Percentiles rank a stretch among this genome's conserved stretches.
phyloP scores from a whole-genome alignment of 2,113 vertebrate genomes.

The Piprites chloris region DNA sequence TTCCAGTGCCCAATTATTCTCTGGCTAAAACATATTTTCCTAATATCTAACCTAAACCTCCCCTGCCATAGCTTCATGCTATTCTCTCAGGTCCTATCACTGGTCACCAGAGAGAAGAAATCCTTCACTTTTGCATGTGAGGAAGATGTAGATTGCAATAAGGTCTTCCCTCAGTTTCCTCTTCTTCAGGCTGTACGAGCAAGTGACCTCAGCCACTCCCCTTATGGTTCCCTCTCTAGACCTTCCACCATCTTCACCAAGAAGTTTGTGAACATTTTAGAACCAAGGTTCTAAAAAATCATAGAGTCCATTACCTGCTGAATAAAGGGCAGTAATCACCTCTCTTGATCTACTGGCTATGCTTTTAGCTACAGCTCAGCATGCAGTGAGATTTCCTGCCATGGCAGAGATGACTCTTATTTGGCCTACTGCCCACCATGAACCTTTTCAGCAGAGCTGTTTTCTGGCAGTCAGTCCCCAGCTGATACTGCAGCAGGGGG shows the following conservation, averaged over 20 bases:
- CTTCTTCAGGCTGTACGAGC: neutral
- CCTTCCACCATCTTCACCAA: neutral
- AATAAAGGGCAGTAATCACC: neutral
- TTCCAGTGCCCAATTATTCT: neutral
- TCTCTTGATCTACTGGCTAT: neutral
- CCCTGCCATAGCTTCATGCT: neutral
- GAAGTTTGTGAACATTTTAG: neutral
- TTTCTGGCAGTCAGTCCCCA: neutral
- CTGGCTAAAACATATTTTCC: neutral
- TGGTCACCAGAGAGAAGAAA: neutral
- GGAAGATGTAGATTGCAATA: neutral
- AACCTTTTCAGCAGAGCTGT: neutral
- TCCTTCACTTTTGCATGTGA: neutral
- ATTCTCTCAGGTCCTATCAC: neutral
- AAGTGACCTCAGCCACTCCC: accelerated
- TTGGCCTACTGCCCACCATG: neutral
- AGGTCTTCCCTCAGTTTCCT: neutral
- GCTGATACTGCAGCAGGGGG: neutral
- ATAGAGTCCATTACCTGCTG: neutral
- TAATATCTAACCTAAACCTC: neutral
- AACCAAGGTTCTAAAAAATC: neutral
- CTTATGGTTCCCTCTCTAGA: neutral
- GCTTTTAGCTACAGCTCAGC: neutral
- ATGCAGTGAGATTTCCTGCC: neutral
- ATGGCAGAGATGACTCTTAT: neutral